Base-by-base conservation (phyloP, 2,113 vertebrate genomes). In the Nibea coibor region DNA sequence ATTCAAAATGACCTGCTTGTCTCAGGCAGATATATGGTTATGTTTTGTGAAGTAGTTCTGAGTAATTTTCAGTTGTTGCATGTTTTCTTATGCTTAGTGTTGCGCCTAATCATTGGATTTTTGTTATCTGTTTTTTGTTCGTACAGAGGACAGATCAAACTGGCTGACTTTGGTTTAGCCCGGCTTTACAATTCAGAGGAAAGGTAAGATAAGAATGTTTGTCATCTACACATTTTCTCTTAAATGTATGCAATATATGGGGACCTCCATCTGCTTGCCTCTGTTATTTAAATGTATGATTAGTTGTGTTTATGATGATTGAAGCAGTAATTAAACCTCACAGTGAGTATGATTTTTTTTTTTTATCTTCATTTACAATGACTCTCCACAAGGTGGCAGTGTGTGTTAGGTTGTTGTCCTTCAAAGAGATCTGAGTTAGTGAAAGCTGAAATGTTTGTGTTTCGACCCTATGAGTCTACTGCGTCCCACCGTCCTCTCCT, bases 151-250 rank as follows among this genome's bases (percentile, higher is more conserved):
- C 97, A 98, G 90, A 99, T 99, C 91, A 99, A 99, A 88, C 94
- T 99, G 75, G 97, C 97, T 70, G 97, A 99, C 93, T 99, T 99
- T 88, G 98, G 98, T 90, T 95, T 99, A 70, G 98, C 98, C 81
- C 97, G 98, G 45, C 97, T 99, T 80, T 99, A 99, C 93, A 99
- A 96, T 90, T 99, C 98, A 0, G 98, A 99, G 88, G 98, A 99
- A 94, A 99, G 98, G 98, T 99, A 91, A 95, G 95, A 69, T 3
- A 3, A 26, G 1, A 11, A 0, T 28, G n/a, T 69, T 62, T 42
- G 2, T 50, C 24, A 43, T 61, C 12, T 43, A 28, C 10, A n/a
- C 53, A 47, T 39, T 63, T 19, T 5, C 22, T 42, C 5, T 19
- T 62, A 28, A 12, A 66, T 48, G 9, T 35, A 3, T 76, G 24